Conservation (phyloP, 2,888 invertebrate species). For the Orchestes rusci region DNA sequence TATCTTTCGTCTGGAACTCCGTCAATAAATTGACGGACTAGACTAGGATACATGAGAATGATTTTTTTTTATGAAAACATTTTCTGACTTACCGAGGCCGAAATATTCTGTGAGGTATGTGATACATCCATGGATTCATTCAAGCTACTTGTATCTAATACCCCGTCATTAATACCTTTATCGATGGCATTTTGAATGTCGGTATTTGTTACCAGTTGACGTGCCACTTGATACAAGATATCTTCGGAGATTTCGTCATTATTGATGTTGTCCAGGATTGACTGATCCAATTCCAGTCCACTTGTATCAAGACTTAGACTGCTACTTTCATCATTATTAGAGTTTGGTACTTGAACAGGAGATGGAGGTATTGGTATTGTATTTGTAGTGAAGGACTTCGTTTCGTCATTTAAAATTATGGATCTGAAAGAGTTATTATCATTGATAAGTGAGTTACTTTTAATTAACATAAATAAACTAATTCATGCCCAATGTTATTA, state of each 20-base stretch:
- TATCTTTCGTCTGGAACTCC: too few species aligned
- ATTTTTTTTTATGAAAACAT: too few species aligned
- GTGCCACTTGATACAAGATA: constrained; percentile 65
- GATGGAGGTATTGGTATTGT: constrained; percentile 23
- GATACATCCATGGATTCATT: constrained; percentile 18
- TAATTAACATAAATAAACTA: too few species aligned
- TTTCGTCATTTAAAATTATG: constrained; percentile 39
- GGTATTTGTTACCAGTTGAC: constrained; percentile 56
- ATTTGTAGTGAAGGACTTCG: constrained; percentile 35
- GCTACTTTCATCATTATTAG: constrained; percentile 29
- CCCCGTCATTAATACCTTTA: constrained; percentile 47
- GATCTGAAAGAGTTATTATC: constrained; percentile 16
- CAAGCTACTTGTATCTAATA: constrained; percentile 34
- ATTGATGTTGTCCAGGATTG: constrained; percentile 52
- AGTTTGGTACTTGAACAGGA: constrained; percentile 18
- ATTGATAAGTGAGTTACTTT: not conserved
- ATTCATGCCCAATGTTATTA: too few species aligned
- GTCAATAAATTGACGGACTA: too few species aligned
- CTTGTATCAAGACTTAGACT: constrained; percentile 48
- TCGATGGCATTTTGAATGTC: constrained; percentile 67
- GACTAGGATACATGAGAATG: too few species aligned
- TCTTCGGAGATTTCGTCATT: constrained; percentile 65
- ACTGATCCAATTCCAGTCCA: constrained; percentile 53
- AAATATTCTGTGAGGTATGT: constrained; percentile 12
- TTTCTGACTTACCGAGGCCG: constrained; percentile 21